These are phyloP conservation scores for Orthosia incerta DNA, from an alignment of 2,888 invertebrate genomes.

Conservation along the genomic window DNA sequence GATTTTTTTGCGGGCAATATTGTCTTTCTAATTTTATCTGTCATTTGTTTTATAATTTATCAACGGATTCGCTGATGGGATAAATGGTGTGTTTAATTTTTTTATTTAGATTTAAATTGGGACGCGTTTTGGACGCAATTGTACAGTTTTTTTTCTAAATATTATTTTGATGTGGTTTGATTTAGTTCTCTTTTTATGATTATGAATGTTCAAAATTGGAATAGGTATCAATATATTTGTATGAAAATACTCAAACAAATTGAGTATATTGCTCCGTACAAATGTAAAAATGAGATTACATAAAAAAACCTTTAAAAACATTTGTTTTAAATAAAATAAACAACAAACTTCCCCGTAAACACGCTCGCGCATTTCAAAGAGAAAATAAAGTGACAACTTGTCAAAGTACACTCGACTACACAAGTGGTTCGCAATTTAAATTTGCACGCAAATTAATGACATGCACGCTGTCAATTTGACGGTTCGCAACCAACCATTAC, in stretches of 20 bases:
- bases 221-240: neutral
- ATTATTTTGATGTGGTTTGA: conserved; percentile 5
- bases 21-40: conserved; percentile 35
- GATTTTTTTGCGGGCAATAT: conserved; percentile 8
- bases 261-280: no score
- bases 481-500: conserved; percentile 59
- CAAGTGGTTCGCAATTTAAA: conserved; percentile 64
- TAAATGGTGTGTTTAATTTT: conserved; percentile 35
- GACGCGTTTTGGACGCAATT: neutral
- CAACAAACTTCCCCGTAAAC: neutral
- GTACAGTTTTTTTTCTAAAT: conserved; percentile 20
- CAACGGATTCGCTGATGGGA: conserved; percentile 33
- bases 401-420: conserved; percentile 55
- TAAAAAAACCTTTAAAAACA: neutral
- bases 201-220: neutral
- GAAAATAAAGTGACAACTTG: conserved; percentile 48
- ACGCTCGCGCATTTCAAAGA: neutral
- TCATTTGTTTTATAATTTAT: conserved; percentile 49
- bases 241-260: neutral
- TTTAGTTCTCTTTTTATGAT: neutral
- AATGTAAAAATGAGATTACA: neutral
- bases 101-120: conserved; percentile 15
- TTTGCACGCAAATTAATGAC: conserved; percentile 66
- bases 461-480: conserved; percentile 59
- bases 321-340: neutral